Conservation (phyloP, 2,797 vertebrate species). For the Emys orbicularis region DNA sequence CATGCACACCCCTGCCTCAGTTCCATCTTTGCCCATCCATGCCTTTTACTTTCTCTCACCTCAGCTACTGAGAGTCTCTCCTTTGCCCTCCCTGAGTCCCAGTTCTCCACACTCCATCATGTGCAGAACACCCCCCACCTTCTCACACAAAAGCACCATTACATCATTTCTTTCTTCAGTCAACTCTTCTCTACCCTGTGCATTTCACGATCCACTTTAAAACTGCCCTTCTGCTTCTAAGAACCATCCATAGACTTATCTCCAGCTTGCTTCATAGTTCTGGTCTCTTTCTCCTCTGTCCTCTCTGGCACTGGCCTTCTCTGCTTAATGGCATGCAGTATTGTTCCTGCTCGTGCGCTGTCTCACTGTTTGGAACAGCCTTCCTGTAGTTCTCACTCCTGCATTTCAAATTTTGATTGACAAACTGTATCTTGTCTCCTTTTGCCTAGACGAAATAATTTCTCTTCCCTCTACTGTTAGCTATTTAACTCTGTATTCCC, state of each 20-base stretch:
- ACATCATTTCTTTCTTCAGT: not conserved
- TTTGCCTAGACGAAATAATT: not conserved
- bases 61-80: not conserved
- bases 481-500: not conserved
- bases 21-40: not conserved
- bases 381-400: not conserved
- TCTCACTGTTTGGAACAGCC: not conserved
- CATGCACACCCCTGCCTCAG: fast-evolving
- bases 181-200: not conserved
- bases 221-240: not conserved
- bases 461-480: not conserved
- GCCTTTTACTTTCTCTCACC: not conserved
- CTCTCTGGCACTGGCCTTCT: not conserved
- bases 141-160: not conserved
- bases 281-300: not conserved
- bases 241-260: not conserved
- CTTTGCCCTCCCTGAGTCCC: not conserved
- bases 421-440: not conserved
- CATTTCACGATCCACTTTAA: not conserved
- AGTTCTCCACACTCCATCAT: not conserved
- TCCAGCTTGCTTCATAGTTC: not conserved
- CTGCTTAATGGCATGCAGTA: not conserved
- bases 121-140: too few relatives aligned
- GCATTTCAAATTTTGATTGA: not conserved
- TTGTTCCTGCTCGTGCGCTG: not conserved